These are phyloP conservation scores for Muscicapa adusta DNA, from an alignment of 2,113 vertebrate genomes.

Conservation along the genomic window DNA sequence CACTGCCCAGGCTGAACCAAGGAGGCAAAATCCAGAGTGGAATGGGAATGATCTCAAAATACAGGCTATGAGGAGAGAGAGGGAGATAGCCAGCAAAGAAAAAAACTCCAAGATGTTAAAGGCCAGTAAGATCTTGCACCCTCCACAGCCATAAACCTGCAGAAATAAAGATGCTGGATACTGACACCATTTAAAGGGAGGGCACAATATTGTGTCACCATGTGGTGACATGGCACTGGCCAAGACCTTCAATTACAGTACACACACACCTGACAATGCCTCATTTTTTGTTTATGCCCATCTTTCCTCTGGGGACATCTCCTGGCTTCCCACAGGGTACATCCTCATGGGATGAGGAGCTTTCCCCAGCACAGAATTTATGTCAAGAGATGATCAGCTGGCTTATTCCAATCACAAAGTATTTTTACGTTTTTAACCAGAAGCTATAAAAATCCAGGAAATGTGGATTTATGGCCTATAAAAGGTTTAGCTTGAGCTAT, in stretches of 20 bases:
- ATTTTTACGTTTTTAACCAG: slow-evolving; percentile 9
- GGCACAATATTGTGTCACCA: background rate
- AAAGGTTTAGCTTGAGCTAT: slow-evolving; percentile 51
- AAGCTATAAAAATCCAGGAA: slow-evolving; percentile 64
- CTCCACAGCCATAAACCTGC: background rate
- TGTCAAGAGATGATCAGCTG: background rate
- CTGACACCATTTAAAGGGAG: background rate
- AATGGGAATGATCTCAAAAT: background rate
- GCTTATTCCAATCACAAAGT: background rate
- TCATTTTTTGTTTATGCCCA: background rate
- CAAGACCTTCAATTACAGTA: background rate
- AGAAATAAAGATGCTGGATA: background rate
- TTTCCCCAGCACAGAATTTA: background rate
- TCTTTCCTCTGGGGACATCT: background rate
- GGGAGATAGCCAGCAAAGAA: background rate
- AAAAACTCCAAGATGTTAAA: background rate
- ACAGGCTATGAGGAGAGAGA: background rate
- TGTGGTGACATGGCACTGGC: background rate
- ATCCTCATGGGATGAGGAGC: background rate
- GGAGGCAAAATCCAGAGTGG: background rate
- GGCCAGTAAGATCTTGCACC: background rate
- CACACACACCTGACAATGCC: background rate
- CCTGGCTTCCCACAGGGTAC: background rate
- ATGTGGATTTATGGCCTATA: slow-evolving; percentile 53
- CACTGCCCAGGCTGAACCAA: background rate